Percentiles rank a stretch among this genome's conserved stretches.
Evolutionary conservation across 2,797 vertebrate species (phyloP).

Genomic region (Alauda arvensis): DNA sequence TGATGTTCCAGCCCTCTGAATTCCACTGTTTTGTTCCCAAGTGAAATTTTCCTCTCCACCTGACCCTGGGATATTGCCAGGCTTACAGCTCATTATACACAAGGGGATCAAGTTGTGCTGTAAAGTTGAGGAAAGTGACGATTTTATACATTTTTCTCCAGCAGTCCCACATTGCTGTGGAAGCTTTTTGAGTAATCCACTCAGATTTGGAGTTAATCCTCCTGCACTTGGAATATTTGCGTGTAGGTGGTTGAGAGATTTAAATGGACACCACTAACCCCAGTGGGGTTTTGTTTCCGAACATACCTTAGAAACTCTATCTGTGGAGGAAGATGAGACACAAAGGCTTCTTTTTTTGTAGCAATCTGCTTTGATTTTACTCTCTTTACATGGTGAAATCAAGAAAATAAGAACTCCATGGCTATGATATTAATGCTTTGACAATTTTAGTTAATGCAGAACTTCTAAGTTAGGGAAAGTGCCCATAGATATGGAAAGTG

Average conservation of each 20-base stretch:
- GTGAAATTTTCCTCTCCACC: slow-evolving; percentile 41
- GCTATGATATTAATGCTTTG: neutral
- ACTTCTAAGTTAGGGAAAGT: neutral
- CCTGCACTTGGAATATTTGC: neutral
- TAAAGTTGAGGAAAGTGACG: slow-evolving; percentile 12
- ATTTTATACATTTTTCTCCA: neutral
- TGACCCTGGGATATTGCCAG: neutral
- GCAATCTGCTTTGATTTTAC: neutral
- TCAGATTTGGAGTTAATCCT: slow-evolving; percentile 46
- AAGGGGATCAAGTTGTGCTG: slow-evolving; percentile 17
- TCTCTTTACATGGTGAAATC: neutral
- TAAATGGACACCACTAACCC: slow-evolving; percentile 44
- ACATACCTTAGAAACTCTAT: slow-evolving; percentile 22
- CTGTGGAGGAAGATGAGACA: slow-evolving; percentile 38
- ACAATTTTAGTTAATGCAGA: neutral
- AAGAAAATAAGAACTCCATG: neutral
- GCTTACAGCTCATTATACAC: slow-evolving; percentile 19
- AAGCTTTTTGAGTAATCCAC: slow-evolving; percentile 29
- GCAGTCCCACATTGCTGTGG: neutral
- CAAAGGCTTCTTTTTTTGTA: slow-evolving; percentile 9
- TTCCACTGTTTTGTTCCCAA: slow-evolving; percentile 11
- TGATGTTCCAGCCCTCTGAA: neutral
- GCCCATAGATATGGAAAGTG: neutral
- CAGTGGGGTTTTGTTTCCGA: neutral
- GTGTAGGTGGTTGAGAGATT: slow-evolving; percentile 37